These are phyloP conservation scores for Diadromus collaris DNA, from an alignment of 2,888 invertebrate genomes.

Conservation along the genomic window DNA sequence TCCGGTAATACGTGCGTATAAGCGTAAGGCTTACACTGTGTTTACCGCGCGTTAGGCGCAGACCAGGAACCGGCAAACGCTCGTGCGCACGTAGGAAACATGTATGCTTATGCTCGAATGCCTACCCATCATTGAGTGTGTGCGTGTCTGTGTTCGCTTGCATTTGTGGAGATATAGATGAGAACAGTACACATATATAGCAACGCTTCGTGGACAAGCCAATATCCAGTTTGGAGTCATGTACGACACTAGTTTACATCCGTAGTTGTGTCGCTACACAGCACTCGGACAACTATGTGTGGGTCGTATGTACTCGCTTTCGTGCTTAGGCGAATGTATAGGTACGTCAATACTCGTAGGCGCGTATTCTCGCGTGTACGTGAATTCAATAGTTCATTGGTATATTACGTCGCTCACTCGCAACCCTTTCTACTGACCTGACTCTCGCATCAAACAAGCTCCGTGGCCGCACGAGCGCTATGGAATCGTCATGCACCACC, in stretches of 20 bases:
- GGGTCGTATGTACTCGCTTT: not conserved
- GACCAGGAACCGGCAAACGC: conserved; percentile 24
- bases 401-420: conserved; percentile 25
- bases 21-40: conserved; percentile 48
- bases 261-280: conserved; percentile 36
- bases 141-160: conserved; percentile 12
- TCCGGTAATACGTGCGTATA: conserved; percentile 55
- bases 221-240: conserved; percentile 35
- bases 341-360: conserved; percentile 30
- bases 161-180: conserved; percentile 17
- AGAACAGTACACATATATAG: conserved; percentile 23
- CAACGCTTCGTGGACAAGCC: conserved; percentile 28
- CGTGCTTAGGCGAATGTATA: not conserved
- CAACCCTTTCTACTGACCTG: conserved; percentile 24
- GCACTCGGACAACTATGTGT: conserved; percentile 15
- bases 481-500: conserved; percentile 69
- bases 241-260: conserved; percentile 55
- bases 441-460: conserved; percentile 28
- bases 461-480: conserved; percentile 60
- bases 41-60: conserved; percentile 35
- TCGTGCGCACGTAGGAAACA: conserved; percentile 43
- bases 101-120: conserved; percentile 54
- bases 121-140: conserved; percentile 48
- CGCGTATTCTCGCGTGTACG: conserved; percentile 13
- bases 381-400: conserved; percentile 46